Evolutionary conservation across 2,113 vertebrate species (phyloP).

Genomic region (Ctenodactylus gundi): DNA sequence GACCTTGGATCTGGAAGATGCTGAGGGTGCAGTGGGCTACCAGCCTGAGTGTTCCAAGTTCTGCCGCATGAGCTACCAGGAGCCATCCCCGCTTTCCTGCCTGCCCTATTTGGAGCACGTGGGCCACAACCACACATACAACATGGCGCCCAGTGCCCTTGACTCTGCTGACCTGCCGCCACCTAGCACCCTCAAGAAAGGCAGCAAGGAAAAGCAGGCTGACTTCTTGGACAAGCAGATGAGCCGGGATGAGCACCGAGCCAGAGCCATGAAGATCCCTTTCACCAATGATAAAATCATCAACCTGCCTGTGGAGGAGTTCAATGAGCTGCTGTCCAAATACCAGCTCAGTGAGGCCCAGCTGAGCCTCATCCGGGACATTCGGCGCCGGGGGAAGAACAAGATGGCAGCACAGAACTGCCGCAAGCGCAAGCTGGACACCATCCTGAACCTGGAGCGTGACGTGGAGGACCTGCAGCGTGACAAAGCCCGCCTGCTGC

Average conservation of each 20-base stretch:
- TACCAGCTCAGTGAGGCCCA: constrained; percentile 96
- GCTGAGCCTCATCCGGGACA: constrained; percentile 97
- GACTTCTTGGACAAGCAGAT: constrained; percentile 94
- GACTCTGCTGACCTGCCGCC: constrained; percentile 84
- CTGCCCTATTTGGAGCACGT: constrained; percentile 95
- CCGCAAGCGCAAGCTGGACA: constrained; percentile 98
- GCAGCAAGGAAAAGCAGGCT: constrained; percentile 87
- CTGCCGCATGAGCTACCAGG: constrained; percentile 98
- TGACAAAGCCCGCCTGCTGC: constrained; percentile 93
- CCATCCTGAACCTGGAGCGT: constrained; percentile 97
- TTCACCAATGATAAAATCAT: constrained; percentile 99
- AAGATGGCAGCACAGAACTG: constrained; percentile 99
- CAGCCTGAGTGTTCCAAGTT: constrained; percentile 97
- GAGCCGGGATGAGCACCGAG: constrained; percentile 95
- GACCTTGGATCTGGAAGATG: constrained; percentile 90
- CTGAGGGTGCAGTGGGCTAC: constrained; percentile 92
- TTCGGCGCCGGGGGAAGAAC: constrained; percentile 96
- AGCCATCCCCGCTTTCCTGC: constrained; percentile 92
- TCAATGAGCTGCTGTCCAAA: constrained; percentile 98
- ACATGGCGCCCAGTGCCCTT: constrained; percentile 88
- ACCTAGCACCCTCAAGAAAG: constrained; percentile 85
- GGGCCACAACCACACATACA: constrained; percentile 98
- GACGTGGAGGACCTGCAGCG: constrained; percentile 95
- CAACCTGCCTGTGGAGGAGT: constrained; percentile 98
- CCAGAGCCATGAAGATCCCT: constrained; percentile 97